Evolutionary conservation across 1,140 invertebrate genomes (phyloP).

Genomic region (Anadara kagoshimensis): DNA sequence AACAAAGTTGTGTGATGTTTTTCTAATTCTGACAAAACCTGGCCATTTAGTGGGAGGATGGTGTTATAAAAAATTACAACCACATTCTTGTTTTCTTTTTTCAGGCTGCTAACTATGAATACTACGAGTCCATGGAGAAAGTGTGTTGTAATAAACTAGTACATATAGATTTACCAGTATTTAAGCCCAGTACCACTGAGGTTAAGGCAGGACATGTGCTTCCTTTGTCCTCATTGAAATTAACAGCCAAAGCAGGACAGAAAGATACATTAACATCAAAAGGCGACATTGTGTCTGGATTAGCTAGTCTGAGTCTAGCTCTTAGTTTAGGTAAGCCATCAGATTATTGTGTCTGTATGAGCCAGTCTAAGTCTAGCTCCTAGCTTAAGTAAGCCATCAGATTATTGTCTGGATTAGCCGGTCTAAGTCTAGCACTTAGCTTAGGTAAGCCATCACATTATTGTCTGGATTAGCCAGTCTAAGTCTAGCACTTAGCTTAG

Average conservation of each 20-base stretch:
- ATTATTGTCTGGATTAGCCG: constrained; percentile 47
- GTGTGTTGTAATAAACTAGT: constrained; percentile 84
- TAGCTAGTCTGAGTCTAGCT: constrained; percentile 67
- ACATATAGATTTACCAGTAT: constrained; percentile 85
- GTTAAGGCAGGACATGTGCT: constrained; percentile 68
- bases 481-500: constrained; percentile 51
- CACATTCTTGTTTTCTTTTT: constrained; percentile 19
- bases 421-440: constrained; percentile 69
- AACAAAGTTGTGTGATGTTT: too few species aligned
- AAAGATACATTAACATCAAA: not conserved
- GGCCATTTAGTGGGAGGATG: too few species aligned
- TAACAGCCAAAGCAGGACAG: not conserved
- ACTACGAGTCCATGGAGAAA: constrained; percentile 86
- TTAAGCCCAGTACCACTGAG: constrained; percentile 85
- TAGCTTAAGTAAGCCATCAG: constrained; percentile 61
- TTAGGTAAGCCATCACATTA: constrained; percentile 55
- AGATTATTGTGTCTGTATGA: not conserved
- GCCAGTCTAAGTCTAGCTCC: constrained; percentile 70
- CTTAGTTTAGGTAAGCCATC: constrained; percentile 66
- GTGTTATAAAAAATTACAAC: not conserved
- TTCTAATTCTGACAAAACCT: too few species aligned
- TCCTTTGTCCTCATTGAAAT: not conserved
- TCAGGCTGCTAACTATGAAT: constrained; percentile 87
- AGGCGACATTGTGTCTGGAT: constrained; percentile 36
- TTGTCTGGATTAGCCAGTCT: constrained; percentile 63